These are phyloP conservation scores for Argyra leucocephala DNA, from an alignment of 2,888 invertebrate genomes.

Conservation along the genomic window DNA sequence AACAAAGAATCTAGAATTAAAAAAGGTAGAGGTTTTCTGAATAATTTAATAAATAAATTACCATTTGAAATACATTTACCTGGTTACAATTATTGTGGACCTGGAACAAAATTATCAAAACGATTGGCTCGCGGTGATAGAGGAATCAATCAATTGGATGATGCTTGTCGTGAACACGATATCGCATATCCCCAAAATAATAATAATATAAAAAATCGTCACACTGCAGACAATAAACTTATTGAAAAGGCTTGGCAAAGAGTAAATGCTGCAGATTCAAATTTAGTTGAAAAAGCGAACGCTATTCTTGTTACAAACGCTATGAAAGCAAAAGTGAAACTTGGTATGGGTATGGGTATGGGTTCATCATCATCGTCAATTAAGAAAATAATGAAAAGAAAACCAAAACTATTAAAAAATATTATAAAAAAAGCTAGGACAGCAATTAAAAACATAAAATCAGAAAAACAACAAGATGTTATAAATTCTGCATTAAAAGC, in stretches of 20 bases:
- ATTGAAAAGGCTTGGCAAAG: conserved; percentile 21
- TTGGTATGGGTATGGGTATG: conserved; percentile 27
- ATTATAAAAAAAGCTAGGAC: conserved; percentile 18
- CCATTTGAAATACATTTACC: conserved; percentile 26
- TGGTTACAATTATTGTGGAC: conserved; percentile 31
- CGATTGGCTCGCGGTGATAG: conserved; percentile 27
- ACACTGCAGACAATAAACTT: conserved; percentile 19
- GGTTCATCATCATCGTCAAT: too few species aligned
- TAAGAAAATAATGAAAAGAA: too few species aligned
- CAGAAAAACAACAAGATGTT: conserved; percentile 14
- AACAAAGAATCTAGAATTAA: neutral
- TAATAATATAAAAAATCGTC: conserved; percentile 10
- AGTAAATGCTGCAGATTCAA: conserved; percentile 15
- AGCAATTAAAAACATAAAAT: conserved; percentile 12
- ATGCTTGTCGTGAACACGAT: conserved; percentile 25
- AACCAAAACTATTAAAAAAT: conserved; percentile 13
- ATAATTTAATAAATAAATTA: conserved; percentile 24
- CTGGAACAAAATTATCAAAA: conserved; percentile 28
- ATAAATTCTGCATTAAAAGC: conserved; percentile 20
- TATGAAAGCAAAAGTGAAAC: conserved; percentile 33
- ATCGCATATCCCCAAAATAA: conserved; percentile 21
- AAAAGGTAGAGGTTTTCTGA: conserved; percentile 17
- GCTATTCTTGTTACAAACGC: conserved; percentile 27
- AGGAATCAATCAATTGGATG: conserved; percentile 27
- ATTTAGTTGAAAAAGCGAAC: conserved; percentile 8